Evolutionary conservation across 1,140 invertebrate genomes (phyloP), one percentile per base, ranked within the genome.

Genomic region (Cardiocondyla obscurior): DNA sequence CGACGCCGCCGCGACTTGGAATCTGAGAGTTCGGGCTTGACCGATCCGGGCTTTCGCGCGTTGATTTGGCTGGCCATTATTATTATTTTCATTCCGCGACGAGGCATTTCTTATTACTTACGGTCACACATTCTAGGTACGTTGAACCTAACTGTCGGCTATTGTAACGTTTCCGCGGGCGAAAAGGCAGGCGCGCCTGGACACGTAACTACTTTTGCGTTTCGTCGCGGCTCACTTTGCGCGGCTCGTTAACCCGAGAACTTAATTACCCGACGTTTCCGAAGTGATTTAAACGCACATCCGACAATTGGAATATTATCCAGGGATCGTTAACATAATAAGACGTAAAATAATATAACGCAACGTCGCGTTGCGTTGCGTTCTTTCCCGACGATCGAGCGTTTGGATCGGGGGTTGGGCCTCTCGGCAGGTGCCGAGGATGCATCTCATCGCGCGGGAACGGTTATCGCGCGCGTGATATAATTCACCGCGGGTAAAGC

Each of bases 71-170:
- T 60, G 12, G 4, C 16, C 44, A 6, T 6, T 44, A 44, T 55
- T 39, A 19, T 44, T 44, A 60, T 19, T 30, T 58, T 33, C 28
- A 1, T 8, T 46, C 33, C 10, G 28, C 2, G 25, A 3, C 2
- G 8, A 28, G n/a, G 64, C 28, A 49, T 28, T 49, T 62, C 49
- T 36, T 55, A 46, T 53, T 55, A 46, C 46, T 14, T 16, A 19
- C 12, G 46, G 49, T 39, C 28, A 46, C 30, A 46, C 39, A 22
- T 79, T 85, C 74, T 53, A 83, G 82, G 91, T 90, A 77, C 92
- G 67, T 91, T 92, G 92, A 92, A 92, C 92, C 91, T 93, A 92
- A 92, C 92, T 92, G 91, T 93, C 76, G 58, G 55, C 79, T 81
- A 89, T 89, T 90, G 88, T 89, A 84, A 51, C 77, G 55, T 67